Conservation (phyloP, 2,888 invertebrate species). For the Plagiodera versicolora region DNA sequence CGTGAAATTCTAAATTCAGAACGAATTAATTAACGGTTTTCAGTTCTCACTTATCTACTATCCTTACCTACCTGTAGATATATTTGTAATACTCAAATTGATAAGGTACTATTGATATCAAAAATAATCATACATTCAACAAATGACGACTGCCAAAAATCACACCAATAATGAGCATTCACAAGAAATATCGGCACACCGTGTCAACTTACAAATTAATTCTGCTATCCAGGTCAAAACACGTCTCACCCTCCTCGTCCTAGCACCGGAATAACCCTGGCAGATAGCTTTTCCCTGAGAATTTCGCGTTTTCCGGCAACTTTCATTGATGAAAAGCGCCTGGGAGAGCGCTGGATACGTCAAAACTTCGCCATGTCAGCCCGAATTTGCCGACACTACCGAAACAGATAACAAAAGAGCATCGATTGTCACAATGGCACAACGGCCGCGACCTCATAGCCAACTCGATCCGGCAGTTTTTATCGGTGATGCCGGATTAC, state of each 20-base stretch:
- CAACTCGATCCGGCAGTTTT: not conserved
- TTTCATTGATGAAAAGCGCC: conserved; percentile 16
- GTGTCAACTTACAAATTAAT: not conserved
- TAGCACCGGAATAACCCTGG: not conserved
- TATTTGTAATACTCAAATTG: too few species aligned
- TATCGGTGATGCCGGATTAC: not conserved
- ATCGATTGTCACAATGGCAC: conserved; percentile 9
- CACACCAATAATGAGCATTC: too few species aligned
- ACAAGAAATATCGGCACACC: not conserved
- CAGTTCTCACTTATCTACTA: too few species aligned
- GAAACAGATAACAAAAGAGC: conserved; percentile 1
- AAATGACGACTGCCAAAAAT: too few species aligned
- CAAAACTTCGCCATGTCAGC: not conserved
- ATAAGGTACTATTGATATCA: too few species aligned
- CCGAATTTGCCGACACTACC: not conserved
- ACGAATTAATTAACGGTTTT: too few species aligned
- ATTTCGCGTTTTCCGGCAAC: not conserved
- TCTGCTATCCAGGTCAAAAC: not conserved
- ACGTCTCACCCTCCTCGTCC: not conserved
- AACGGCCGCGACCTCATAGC: conserved; percentile 14
- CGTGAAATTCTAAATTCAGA: too few species aligned
- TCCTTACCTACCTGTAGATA: too few species aligned
- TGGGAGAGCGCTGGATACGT: not conserved
- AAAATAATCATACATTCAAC: too few species aligned
- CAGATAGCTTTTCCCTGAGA: not conserved